Evolutionary conservation across 1,140 invertebrate species (phyloP).

Genomic region (Drosophila triauraria): DNA sequence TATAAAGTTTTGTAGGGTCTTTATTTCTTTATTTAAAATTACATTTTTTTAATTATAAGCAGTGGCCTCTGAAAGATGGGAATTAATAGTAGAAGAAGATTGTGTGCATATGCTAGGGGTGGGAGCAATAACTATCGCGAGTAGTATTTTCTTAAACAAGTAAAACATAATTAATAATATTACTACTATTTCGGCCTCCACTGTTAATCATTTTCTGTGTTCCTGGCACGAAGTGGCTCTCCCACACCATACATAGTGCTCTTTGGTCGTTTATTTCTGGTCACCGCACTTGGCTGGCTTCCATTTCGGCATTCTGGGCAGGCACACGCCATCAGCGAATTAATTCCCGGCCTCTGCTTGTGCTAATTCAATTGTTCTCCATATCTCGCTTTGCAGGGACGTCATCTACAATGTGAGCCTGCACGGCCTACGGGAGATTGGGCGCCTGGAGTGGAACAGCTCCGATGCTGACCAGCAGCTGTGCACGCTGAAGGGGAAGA

Average conservation of each 20-base stretch:
- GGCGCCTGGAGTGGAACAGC: slow-evolving; percentile 93
- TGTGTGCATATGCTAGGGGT: too few species aligned
- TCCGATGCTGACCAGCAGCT: slow-evolving; percentile 92
- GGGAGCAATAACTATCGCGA: too few species aligned
- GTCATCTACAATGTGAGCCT: slow-evolving; percentile 93
- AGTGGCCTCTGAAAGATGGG: too few species aligned
- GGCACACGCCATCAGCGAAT: slow-evolving; percentile 62
- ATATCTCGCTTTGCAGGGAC: slow-evolving; percentile 86
- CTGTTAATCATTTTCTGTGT: slow-evolving; percentile 16
- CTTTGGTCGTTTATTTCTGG: slow-evolving; percentile 32
- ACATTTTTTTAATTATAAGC: too few species aligned
- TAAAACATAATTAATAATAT: not conserved
- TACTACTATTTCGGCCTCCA: slow-evolving; percentile 6
- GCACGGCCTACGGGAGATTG: slow-evolving; percentile 88
- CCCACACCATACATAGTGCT: not conserved
- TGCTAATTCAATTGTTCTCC: slow-evolving; percentile 85
- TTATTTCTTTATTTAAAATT: not conserved
- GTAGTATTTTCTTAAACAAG: too few species aligned
- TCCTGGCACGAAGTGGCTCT: slow-evolving; percentile 23
- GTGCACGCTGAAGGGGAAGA: slow-evolving; percentile 95
- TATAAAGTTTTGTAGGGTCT: not conserved
- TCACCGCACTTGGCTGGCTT: slow-evolving; percentile 45
- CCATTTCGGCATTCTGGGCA: slow-evolving; percentile 63
- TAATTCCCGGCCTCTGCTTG: slow-evolving; percentile 68
- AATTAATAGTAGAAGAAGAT: not conserved